Evolutionary conservation across 2,888 invertebrate species (phyloP).

Genomic region (Protonemura montana): DNA sequence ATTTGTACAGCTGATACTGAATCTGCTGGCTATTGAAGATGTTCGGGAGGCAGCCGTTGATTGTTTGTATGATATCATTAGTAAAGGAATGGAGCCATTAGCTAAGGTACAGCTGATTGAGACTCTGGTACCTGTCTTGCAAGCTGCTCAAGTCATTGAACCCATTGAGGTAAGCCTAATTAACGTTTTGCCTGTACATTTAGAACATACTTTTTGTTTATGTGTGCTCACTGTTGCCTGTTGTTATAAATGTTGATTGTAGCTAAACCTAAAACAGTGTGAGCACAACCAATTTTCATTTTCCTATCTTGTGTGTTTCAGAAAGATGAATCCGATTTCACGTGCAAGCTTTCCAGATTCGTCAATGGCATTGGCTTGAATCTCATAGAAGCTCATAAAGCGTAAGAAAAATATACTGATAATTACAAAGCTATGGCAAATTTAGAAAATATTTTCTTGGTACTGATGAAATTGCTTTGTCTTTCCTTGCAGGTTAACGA

Average conservation of each 20-base stretch:
- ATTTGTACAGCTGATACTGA: constrained; percentile 62
- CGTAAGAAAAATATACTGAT: constrained; percentile 54
- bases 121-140: constrained; percentile 59
- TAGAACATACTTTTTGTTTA: constrained; percentile 22
- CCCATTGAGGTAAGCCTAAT: constrained; percentile 55
- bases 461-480: neutral
- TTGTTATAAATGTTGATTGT: too few species aligned
- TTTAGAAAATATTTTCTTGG: constrained; percentile 22
- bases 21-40: constrained; percentile 55
- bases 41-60: constrained; percentile 62
- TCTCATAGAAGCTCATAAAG: constrained; percentile 60
- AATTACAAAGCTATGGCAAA: too few species aligned
- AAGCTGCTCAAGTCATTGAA: constrained; percentile 57
- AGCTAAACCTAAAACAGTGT: too few species aligned
- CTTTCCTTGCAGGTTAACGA: constrained; percentile 52
- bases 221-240: too few species aligned
- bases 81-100: constrained; percentile 66
- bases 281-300: neutral
- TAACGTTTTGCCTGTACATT: neutral
- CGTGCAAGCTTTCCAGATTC: constrained; percentile 61
- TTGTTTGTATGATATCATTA: constrained; percentile 63
- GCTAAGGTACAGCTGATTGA: constrained; percentile 63
- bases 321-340: constrained; percentile 62
- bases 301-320: constrained; percentile 51
- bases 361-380: constrained; percentile 62